Evolutionary conservation across 2,797 vertebrate genomes (phyloP).

Genomic region (Menidia menidia): DNA sequence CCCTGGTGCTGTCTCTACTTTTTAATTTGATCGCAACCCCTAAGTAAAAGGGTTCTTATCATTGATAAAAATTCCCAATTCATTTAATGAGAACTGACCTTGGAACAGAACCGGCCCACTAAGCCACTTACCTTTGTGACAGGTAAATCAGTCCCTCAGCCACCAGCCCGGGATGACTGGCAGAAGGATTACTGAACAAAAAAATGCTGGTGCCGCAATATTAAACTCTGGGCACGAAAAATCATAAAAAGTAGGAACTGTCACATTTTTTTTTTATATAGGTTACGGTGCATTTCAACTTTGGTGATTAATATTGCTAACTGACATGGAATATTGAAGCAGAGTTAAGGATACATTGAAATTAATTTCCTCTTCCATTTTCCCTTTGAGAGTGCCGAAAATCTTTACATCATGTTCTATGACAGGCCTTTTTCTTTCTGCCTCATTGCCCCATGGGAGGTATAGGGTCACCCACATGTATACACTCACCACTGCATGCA

Average conservation of each 20-base stretch:
- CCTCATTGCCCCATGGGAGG: conserved; percentile 50
- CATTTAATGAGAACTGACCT: conserved; percentile 58
- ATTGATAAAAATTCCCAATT: conserved; percentile 67
- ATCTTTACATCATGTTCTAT: conserved; percentile 57
- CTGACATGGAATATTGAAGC: conserved; percentile 53
- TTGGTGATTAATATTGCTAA: conserved; percentile 60
- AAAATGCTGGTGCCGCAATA: conserved; percentile 19
- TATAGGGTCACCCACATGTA: conserved; percentile 26
- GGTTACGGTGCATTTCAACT: neutral
- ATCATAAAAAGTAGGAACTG: conserved; percentile 48
- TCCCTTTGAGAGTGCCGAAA: conserved; percentile 31
- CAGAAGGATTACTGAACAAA: conserved; percentile 31
- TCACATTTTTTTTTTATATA: conserved; percentile 18
- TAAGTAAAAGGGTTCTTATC: conserved; percentile 35
- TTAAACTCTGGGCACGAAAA: conserved; percentile 42
- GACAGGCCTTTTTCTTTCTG: conserved; percentile 46
- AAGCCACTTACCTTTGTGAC: conserved; percentile 45
- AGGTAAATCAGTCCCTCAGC: conserved; percentile 52
- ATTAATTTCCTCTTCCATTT: conserved; percentile 46
- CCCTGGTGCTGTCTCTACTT: conserved; percentile 49
- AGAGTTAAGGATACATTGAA: conserved; percentile 50
- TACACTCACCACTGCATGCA: conserved; percentile 27
- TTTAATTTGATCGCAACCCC: conserved; percentile 72
- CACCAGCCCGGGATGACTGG: conserved; percentile 33
- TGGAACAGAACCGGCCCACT: conserved; percentile 40